Evolutionary conservation across 2,113 vertebrate species (phyloP).

Genomic region (Eurypyga helias): DNA sequence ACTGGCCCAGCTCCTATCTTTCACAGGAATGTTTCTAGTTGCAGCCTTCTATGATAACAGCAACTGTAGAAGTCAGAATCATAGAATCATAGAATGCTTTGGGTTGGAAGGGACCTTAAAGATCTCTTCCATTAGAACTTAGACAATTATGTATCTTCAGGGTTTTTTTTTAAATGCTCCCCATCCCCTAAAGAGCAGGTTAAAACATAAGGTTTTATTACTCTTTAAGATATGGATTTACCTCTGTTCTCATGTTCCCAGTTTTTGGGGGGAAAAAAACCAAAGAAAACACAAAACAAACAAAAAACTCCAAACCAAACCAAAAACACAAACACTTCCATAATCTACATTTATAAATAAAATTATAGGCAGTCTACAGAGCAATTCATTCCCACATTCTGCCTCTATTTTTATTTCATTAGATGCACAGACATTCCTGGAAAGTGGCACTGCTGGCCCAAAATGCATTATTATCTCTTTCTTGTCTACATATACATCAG

Average conservation of each 20-base stretch:
- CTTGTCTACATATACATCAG: neutral
- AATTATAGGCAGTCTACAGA: neutral
- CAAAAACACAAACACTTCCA: neutral
- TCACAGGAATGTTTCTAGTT: neutral
- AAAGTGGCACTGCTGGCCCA: neutral
- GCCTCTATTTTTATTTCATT: neutral
- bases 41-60: neutral
- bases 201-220: neutral
- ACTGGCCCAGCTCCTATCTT: neutral
- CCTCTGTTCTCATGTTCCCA: neutral
- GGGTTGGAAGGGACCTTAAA: too few species aligned
- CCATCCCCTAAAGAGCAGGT: neutral
- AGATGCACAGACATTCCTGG: neutral
- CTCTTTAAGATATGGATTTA: neutral
- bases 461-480: neutral
- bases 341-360: neutral
- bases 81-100: too few species aligned
- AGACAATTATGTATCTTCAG: neutral
- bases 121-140: neutral
- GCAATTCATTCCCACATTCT: neutral
- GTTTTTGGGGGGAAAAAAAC: neutral
- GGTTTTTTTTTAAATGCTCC: neutral
- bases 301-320: too few species aligned
- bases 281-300: too few species aligned
- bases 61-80: neutral